Conservation (phyloP, 2,113 vertebrate genomes). For the Trachemys scripta region DNA sequence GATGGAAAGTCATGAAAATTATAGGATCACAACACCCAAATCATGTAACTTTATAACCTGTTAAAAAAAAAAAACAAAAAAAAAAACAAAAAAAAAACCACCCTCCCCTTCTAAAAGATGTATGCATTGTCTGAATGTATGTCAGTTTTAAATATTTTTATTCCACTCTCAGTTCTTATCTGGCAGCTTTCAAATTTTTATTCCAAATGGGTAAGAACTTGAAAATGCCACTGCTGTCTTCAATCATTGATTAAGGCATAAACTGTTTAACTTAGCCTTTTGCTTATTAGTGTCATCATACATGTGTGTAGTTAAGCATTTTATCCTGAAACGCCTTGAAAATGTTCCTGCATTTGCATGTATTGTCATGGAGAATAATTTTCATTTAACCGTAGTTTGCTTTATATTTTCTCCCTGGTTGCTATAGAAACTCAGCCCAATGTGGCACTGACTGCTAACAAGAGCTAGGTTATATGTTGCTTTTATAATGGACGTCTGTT, state of each 20-base stretch:
- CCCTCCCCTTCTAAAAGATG: background rate
- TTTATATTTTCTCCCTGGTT: slow-evolving; percentile 77
- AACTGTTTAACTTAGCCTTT: slow-evolving; percentile 30
- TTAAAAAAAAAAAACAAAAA: no score
- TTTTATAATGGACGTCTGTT: slow-evolving; percentile 66
- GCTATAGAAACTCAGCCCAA: slow-evolving; percentile 70
- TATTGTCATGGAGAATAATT: slow-evolving; percentile 80
- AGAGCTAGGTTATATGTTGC: slow-evolving; percentile 66
- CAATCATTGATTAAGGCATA: slow-evolving; percentile 38
- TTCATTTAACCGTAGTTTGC: slow-evolving; percentile 78
- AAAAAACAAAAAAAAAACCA: no score
- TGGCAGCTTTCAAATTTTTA: slow-evolving; percentile 10
- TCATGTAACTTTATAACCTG: accelerated
- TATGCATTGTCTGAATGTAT: background rate
- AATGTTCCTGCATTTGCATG: slow-evolving; percentile 67
- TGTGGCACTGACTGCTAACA: slow-evolving; percentile 67
- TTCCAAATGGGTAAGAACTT: background rate
- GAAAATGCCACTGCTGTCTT: background rate
- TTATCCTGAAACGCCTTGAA: slow-evolving; percentile 55
- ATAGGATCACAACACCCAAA: background rate
- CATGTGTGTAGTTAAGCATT: slow-evolving; percentile 49
- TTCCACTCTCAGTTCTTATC: background rate
- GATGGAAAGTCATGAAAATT: slow-evolving; percentile 23
- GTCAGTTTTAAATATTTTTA: background rate
- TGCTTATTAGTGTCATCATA: slow-evolving; percentile 55